Percentiles rank a stretch among this genome's conserved stretches.
Conservation (phyloP, 2,888 invertebrate genomes). For the Cyclophora punctaria region DNA sequence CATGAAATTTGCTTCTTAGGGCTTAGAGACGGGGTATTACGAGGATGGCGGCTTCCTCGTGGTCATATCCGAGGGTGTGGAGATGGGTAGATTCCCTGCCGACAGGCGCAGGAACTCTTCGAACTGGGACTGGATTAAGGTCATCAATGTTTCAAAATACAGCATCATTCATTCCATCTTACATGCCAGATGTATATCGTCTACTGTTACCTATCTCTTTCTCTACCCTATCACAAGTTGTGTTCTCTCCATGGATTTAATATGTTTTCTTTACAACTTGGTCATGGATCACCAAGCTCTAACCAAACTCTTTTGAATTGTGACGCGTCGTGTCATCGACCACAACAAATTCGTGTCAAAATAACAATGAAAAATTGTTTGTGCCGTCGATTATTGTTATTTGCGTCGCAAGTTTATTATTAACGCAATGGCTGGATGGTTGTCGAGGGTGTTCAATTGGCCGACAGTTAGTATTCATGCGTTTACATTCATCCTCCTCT, state of each 20-base stretch:
- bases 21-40: slow-evolving; percentile 77
- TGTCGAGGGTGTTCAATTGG: slow-evolving; percentile 34
- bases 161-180: slow-evolving; percentile 56
- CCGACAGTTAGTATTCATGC: slow-evolving; percentile 37
- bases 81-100: slow-evolving; percentile 78
- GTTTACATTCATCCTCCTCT: slow-evolving; percentile 1
- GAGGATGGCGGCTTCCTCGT: slow-evolving; percentile 76
- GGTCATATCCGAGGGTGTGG: slow-evolving; percentile 77
- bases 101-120: slow-evolving; percentile 75
- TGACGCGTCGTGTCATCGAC: neutral
- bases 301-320: slow-evolving; percentile 11
- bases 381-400: slow-evolving; percentile 2
- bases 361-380: slow-evolving; percentile 9
- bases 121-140: slow-evolving; percentile 82
- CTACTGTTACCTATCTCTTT: slow-evolving; percentile 6
- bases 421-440: slow-evolving; percentile 41
- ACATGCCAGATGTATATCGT: slow-evolving; percentile 35
- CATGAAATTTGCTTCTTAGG: slow-evolving; percentile 61
- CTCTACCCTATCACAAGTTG: neutral
- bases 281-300: slow-evolving; percentile 17
- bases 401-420: neutral
- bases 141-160: slow-evolving; percentile 63
- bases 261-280: slow-evolving; percentile 5
- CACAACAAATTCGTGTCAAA: slow-evolving; percentile 15
- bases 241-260: neutral